Evolutionary conservation across 2,797 vertebrate genomes (phyloP).

Genomic region (Falco naumanni): DNA sequence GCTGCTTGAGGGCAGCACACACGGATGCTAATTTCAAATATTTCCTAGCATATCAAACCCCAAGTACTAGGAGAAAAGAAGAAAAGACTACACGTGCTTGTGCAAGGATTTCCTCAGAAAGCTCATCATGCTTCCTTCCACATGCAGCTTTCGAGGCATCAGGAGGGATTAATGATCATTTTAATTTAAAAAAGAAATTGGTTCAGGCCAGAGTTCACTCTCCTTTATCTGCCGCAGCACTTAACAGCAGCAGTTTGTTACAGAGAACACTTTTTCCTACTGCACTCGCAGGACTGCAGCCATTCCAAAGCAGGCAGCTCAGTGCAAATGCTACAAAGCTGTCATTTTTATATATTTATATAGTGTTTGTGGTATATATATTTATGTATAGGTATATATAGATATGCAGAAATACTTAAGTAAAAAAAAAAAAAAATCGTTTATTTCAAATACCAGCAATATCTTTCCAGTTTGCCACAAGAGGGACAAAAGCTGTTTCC

Average conservation of each 20-base stretch:
- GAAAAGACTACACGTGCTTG: neutral
- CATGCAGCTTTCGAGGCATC: neutral
- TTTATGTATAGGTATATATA: neutral
- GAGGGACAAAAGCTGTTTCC: neutral
- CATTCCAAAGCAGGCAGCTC: neutral
- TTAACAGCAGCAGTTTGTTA: neutral
- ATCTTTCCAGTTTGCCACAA: neutral
- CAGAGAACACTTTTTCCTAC: neutral
- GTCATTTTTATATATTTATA: neutral
- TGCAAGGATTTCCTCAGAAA: neutral
- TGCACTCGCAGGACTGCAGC: neutral
- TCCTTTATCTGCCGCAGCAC: neutral
- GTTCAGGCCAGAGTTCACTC: neutral
- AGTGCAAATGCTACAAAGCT: neutral
- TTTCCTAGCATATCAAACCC: neutral
- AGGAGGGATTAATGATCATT: neutral
- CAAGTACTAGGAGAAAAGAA: neutral
- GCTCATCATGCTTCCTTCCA: neutral
- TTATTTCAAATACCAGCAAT: neutral
- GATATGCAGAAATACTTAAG: neutral
- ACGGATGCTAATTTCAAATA: neutral
- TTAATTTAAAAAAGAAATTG: neutral
- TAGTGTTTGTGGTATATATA: neutral
- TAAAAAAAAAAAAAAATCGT: neutral
- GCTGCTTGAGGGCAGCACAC: neutral